Conservation (phyloP, 2,888 invertebrate genomes). For the Andrena praecox region DNA sequence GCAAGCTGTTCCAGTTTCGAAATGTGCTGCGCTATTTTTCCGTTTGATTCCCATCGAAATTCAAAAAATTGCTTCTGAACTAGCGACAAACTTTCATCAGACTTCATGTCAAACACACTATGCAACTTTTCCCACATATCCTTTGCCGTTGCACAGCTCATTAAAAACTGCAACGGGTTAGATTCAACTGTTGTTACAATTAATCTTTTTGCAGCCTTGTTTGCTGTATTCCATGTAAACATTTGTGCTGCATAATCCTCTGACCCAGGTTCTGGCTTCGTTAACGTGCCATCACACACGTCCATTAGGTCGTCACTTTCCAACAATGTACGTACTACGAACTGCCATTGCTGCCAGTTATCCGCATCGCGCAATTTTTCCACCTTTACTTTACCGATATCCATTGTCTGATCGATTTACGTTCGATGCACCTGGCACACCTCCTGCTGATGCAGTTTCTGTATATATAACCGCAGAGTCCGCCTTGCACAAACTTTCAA, state of each 20-base stretch:
- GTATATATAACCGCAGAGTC: not conserved
- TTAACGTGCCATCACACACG: not conserved
- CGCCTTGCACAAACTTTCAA: not conserved
- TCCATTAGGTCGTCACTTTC: not conserved
- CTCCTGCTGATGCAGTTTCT: not conserved
- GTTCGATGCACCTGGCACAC: not conserved
- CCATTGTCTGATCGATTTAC: not conserved
- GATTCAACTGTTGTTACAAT: not conserved
- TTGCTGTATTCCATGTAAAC: not conserved
- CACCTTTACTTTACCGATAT: not conserved
- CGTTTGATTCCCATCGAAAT: slow-evolving; percentile 39
- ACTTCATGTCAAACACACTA: not conserved
- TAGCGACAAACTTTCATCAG: slow-evolving; percentile 54
- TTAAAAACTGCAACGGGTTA: not conserved
- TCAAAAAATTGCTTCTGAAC: slow-evolving; percentile 70
- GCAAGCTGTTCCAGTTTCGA: slow-evolving; percentile 61
- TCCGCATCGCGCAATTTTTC: slow-evolving; percentile 1
- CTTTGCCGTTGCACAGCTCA: not conserved
- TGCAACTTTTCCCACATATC: not conserved
- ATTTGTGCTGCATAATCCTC: not conserved
- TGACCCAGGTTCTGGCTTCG: not conserved
- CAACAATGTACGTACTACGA: not conserved
- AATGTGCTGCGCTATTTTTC: slow-evolving; percentile 43
- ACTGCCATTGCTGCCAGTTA: slow-evolving; percentile 13
- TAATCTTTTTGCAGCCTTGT: not conserved